Conservation (phyloP, 2,797 vertebrate genomes). For the Cryptoprocta ferox region DNA sequence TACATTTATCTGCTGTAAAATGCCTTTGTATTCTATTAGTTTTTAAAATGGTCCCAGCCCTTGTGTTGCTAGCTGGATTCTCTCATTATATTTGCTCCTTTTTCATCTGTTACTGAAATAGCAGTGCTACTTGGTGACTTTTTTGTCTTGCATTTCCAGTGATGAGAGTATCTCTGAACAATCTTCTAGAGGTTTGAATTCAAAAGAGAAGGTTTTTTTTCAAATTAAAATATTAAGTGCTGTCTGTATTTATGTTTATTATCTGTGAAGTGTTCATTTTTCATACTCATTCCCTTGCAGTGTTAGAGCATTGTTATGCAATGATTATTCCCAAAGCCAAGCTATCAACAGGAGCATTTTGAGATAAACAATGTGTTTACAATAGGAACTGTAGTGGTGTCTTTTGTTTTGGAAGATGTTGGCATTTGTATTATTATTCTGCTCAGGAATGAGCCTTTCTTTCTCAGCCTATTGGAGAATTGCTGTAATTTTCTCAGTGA, state of each 20-base stretch:
- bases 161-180: conserved; percentile 53
- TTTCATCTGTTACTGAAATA: conserved; percentile 59
- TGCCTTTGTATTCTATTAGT: conserved; percentile 79
- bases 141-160: conserved; percentile 42
- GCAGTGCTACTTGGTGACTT: neutral
- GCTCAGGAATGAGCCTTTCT: conserved; percentile 55
- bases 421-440: conserved; percentile 70
- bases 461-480: conserved; percentile 68
- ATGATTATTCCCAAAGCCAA: conserved; percentile 57
- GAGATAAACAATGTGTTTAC: conserved; percentile 73
- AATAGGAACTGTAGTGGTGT: conserved; percentile 40
- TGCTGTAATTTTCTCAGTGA: conserved; percentile 69
- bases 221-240: conserved; percentile 78
- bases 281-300: neutral
- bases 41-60: conserved; percentile 69
- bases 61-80: conserved; percentile 64
- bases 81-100: conserved; percentile 67
- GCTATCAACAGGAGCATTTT: conserved; percentile 68
- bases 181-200: conserved; percentile 71
- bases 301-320: conserved; percentile 40
- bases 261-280: conserved; percentile 64
- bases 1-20: conserved; percentile 79
- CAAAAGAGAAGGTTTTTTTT: conserved; percentile 69
- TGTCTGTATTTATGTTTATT: conserved; percentile 49
- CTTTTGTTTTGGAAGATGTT: conserved; percentile 74